Percentiles rank a stretch among this genome's conserved stretches.
Evolutionary conservation across 2,113 vertebrate species (phyloP).

Genomic region (Theropithecus gelada): DNA sequence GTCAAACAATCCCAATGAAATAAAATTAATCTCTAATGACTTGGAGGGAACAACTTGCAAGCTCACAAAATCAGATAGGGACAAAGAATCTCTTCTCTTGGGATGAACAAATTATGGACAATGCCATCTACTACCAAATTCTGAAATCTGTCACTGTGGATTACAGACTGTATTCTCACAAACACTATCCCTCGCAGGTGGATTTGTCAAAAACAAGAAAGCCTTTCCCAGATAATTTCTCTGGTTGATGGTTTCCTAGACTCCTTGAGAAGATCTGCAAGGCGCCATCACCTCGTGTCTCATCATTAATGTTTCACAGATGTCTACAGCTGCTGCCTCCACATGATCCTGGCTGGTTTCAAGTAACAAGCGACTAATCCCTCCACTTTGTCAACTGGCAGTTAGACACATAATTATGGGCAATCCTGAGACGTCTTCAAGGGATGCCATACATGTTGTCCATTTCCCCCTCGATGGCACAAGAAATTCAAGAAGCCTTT

Average conservation of each 20-base stretch:
- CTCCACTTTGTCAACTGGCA: constrained; percentile 35
- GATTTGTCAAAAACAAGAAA: neutral
- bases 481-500: neutral
- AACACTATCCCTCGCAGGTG: neutral
- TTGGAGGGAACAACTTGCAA: neutral
- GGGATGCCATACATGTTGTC: neutral
- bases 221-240: neutral
- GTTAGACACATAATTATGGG: neutral
- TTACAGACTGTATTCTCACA: neutral
- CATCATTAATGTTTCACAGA: neutral
- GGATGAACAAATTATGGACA: neutral
- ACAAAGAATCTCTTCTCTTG: neutral
- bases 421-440: neutral
- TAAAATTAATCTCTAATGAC: neutral
- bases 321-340: constrained; percentile 4
- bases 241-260: neutral
- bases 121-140: neutral
- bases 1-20: neutral
- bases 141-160: neutral
- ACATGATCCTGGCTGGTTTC: constrained; percentile 17
- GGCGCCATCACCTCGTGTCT: neutral
- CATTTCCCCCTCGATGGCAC: neutral
- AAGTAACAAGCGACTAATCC: neutral
- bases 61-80: neutral
- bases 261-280: neutral